A percentile compares a stretch with the other conserved stretches of the same genome.
These are phyloP conservation scores for Agrypnus murinus DNA, from an alignment of 2,888 invertebrate genomes.

Conservation along the genomic window DNA sequence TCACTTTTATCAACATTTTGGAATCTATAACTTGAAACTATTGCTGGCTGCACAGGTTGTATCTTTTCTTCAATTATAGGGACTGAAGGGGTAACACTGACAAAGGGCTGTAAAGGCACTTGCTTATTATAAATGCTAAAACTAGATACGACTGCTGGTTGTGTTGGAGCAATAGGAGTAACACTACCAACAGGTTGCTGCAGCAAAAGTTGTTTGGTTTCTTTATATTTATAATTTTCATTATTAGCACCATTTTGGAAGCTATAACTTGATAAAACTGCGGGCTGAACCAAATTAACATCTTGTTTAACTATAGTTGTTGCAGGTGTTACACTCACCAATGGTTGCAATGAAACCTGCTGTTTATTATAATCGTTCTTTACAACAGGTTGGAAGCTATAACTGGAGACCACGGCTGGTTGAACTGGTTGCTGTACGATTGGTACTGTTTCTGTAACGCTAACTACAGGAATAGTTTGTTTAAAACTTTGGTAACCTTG, in stretches of 20 bases:
- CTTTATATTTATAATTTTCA: neutral
- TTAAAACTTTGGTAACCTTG: constrained; percentile 1
- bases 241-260: neutral
- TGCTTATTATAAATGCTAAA: constrained; percentile 10
- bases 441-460: constrained; percentile 10
- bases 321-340: constrained; percentile 1
- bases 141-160: constrained; percentile 28
- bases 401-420: constrained; percentile 27
- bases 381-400: too few relatives aligned
- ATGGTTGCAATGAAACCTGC: neutral
- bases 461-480: neutral
- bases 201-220: too few relatives aligned
- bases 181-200: neutral
- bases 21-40: constrained; percentile 24
- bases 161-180: neutral
- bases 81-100: constrained; percentile 4
- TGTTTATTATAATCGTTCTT: too few relatives aligned
- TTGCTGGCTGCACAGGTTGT: constrained; percentile 20
- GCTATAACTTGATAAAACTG: constrained; percentile 64
- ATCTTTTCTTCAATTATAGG: neutral
- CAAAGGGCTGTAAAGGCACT: neutral
- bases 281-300: constrained; percentile 51
- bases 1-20: neutral
- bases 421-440: constrained; percentile 10
- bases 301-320: neutral